These are phyloP conservation scores for Salvelinus sp. DNA, from an alignment of 2,113 vertebrate genomes.

Conservation along the genomic window DNA sequence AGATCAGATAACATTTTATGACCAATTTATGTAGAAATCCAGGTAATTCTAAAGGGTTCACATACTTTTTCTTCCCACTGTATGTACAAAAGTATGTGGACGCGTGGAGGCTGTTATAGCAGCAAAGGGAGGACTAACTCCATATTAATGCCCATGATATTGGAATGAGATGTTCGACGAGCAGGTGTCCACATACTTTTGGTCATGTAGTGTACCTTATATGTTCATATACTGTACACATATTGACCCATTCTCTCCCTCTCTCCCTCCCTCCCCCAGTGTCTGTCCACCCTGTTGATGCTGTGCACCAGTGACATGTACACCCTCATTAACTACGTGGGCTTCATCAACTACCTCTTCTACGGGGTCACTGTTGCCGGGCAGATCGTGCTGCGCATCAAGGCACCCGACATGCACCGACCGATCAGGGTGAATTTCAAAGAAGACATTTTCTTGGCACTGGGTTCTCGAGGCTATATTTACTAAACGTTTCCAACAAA, in stretches of 20 bases:
- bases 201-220: too few relatives aligned
- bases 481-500: not conserved
- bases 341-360: slow-evolving; percentile 96
- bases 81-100: too few relatives aligned
- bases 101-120: too few relatives aligned
- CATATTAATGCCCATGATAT: too few relatives aligned
- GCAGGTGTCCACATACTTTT: too few relatives aligned
- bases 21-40: too few relatives aligned
- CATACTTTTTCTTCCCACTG: too few relatives aligned
- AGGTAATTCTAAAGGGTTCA: too few relatives aligned
- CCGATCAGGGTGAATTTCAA: slow-evolving; percentile 82
- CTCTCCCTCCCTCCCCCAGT: slow-evolving; percentile 63
- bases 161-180: too few relatives aligned
- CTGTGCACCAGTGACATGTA: slow-evolving; percentile 94
- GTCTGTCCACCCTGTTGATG: slow-evolving; percentile 89
- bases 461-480: not conserved
- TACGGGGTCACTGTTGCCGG: slow-evolving; percentile 90
- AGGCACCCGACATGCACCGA: slow-evolving; percentile 80
- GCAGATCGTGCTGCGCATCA: slow-evolving; percentile 87
- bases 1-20: too few relatives aligned
- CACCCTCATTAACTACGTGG: slow-evolving; percentile 94
- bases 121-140: too few relatives aligned
- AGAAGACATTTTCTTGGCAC: not conserved
- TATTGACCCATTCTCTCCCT: not conserved
- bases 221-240: too few relatives aligned